A percentile compares a stretch with the other conserved stretches of the same genome.
Conservation (phyloP, 2,113 vertebrate genomes). For the Australoheros scitulus region DNA sequence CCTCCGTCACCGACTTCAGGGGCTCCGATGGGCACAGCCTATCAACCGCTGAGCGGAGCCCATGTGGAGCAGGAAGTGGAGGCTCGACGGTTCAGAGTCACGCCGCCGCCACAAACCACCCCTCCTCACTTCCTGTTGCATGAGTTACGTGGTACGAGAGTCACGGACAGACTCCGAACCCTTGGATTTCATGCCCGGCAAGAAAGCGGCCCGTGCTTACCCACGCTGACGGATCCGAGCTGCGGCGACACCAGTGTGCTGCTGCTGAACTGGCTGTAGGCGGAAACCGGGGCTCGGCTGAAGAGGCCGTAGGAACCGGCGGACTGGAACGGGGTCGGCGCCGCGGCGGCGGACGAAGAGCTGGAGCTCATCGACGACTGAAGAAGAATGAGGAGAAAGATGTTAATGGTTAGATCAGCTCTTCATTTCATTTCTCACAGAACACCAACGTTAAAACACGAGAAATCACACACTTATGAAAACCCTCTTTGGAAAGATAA, state of each 20-base stretch:
- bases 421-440: neutral
- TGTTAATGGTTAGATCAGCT: neutral
- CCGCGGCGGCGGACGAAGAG: constrained; percentile 51
- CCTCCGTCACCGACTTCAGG: too few species aligned
- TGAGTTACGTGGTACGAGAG: constrained; percentile 33
- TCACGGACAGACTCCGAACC: constrained; percentile 38
- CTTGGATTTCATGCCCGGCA: constrained; percentile 42
- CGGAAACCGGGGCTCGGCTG: constrained; percentile 88
- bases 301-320: constrained; percentile 91
- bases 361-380: constrained; percentile 90
- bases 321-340: constrained; percentile 88
- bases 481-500: too few species aligned
- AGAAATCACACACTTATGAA: too few species aligned
- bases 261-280: constrained; percentile 91
- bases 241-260: constrained; percentile 88
- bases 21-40: too few species aligned
- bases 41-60: neutral
- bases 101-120: neutral
- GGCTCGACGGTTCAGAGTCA: neutral
- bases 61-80: constrained; percentile 9
- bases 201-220: constrained; percentile 72
- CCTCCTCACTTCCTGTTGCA: constrained; percentile 41
- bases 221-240: constrained; percentile 89
- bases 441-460: neutral
- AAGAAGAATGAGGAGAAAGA: neutral